Conservation (phyloP, 2,888 invertebrate genomes). For the Apoda limacodes region DNA sequence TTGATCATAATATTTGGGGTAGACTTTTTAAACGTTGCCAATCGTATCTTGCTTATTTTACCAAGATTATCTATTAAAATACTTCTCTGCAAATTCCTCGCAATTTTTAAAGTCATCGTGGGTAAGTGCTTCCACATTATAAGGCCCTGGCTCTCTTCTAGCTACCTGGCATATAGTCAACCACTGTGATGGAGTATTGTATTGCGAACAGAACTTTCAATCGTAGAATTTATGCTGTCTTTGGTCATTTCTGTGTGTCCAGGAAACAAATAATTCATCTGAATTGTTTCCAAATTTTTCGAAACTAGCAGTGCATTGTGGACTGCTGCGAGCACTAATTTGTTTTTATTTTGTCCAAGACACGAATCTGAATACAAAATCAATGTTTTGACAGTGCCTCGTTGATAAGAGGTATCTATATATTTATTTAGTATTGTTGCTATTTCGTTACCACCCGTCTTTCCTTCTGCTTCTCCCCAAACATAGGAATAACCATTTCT, state of each 20-base stretch:
- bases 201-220: conserved; percentile 17
- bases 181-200: conserved; percentile 20
- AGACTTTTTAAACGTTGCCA: conserved; percentile 9
- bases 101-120: conserved; percentile 11
- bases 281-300: conserved; percentile 13
- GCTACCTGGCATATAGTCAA: conserved; percentile 11
- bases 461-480: conserved; percentile 20
- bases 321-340: conserved; percentile 20
- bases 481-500: conserved; percentile 16
- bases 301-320: conserved; percentile 10
- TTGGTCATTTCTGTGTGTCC: conserved; percentile 23
- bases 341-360: conserved; percentile 23
- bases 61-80: conserved; percentile 5
- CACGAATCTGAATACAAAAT: conserved; percentile 20
- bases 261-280: conserved; percentile 22
- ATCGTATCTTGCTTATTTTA: conserved; percentile 11
- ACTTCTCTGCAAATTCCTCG: conserved; percentile 4
- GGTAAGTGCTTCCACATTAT: conserved; percentile 7
- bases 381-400: conserved; percentile 15
- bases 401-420: conserved; percentile 14
- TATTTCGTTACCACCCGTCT: conserved; percentile 21
- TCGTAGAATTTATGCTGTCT: conserved; percentile 19
- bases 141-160: conserved; percentile 11
- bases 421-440: conserved; percentile 14
- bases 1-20: background rate